Base-by-base conservation (phyloP, 2,797 vertebrate genomes). In the Sebastolobus alascanus region DNA sequence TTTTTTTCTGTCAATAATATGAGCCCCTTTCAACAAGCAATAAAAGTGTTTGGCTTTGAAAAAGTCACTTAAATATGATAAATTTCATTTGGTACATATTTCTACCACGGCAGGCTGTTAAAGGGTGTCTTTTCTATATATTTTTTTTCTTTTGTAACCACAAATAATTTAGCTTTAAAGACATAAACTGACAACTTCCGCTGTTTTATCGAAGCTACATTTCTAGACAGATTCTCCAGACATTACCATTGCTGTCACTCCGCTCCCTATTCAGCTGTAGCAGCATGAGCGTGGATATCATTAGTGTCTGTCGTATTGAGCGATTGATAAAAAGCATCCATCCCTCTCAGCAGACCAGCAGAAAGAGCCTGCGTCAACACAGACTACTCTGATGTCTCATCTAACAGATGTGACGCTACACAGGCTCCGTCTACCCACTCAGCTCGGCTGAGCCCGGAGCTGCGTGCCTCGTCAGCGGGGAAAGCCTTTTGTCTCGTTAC, bases 341-440 rank as follows among this genome's bases (percentile, higher is more conserved):
- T 77, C 60, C 64, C 73, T 80, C 77, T 73, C 27, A 10, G 77
- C 75, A 37, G 77, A 86, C 35, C 31, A 50, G 79, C 22, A 87
- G 67, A 75, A 38, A 40, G 65, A 68, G 79, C 73, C 72, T 89
- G 73, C 90, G 83, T 93, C 93, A 94, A 68, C 70, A 16, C 35
- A 2, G 22, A 72, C 81, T 50, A 3, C 79, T 84, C 73, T 79
- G 3, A 37, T 72, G 84, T 90, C 87, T 91, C 86, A 89, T 84
- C 64, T 86, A 84, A 81, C 90, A 89, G 87, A 87, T 80, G 88
- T 88, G 90, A 90, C 63, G 38, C 87, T 79, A 25, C 83, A 75
- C 81, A 73, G 84, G 70, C 73, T 89, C 80, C 43, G 73, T 82
- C 85, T 71, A n/a, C 90, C 84, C 90, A 91, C 90, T 79, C 88